Percentiles rank a stretch among this genome's conserved stretches.
phyloP scores from a whole-genome alignment of 2,888 invertebrate genomes.

The Trissonchulus sp. region DNA sequence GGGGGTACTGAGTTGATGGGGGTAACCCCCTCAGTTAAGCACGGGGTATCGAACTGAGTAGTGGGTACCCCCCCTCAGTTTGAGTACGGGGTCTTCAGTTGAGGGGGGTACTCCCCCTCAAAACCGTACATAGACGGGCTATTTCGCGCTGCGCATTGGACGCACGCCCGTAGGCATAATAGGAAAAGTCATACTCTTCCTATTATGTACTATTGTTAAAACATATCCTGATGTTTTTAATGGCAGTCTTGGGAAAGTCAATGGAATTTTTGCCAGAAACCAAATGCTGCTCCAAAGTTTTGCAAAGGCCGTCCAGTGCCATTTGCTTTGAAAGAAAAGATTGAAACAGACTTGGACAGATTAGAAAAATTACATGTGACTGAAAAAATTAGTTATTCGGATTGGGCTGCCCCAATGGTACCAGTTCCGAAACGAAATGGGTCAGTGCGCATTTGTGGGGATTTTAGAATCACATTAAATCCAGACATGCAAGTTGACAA shows the following conservation, averaged over 20 bases:
- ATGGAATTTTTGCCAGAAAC: not conserved
- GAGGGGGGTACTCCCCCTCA: too few species aligned
- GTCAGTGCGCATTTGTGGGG: constrained; percentile 49
- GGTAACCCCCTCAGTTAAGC: too few species aligned
- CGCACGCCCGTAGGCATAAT: too few species aligned
- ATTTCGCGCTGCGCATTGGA: too few species aligned
- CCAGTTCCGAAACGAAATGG: not conserved
- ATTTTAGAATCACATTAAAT: constrained; percentile 43
- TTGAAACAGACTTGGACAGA: not conserved
- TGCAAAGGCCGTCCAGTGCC: not conserved
- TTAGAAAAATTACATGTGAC: not conserved
- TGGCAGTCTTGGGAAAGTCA: not conserved
- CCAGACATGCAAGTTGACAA: constrained; percentile 42
- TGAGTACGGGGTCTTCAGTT: too few species aligned
- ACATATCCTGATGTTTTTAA: not conserved
- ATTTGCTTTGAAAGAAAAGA: not conserved
- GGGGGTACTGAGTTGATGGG: too few species aligned
- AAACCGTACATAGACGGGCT: too few species aligned
- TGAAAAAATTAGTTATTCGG: not conserved
- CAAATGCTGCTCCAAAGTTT: not conserved
- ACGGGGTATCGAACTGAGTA: too few species aligned
- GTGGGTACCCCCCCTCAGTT: too few species aligned
- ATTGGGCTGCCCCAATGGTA: not conserved
- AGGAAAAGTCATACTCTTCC: too few species aligned
- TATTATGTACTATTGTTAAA: too few species aligned